These are phyloP conservation scores for Boloria selene DNA, from an alignment of 2,888 invertebrate species.

Conservation along the genomic window DNA sequence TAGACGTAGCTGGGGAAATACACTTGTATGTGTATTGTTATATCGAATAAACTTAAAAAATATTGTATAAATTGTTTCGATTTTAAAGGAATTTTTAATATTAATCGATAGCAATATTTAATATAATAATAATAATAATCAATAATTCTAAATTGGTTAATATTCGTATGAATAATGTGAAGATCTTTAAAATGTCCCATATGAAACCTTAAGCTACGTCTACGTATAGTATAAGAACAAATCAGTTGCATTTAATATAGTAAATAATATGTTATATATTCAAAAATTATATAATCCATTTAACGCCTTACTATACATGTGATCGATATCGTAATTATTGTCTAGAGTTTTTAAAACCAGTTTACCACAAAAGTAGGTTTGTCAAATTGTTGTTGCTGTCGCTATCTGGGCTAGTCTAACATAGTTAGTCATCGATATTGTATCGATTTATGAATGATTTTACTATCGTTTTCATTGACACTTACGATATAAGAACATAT, in stretches of 20 bases:
- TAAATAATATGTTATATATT: conserved; percentile 9
- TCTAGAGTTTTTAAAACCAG: conserved; percentile 4
- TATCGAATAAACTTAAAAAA: no score
- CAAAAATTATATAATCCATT: conserved; percentile 2
- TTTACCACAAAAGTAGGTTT: conserved; percentile 18
- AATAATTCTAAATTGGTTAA: conserved; percentile 3
- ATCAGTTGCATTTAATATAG: conserved; percentile 21
- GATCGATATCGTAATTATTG: conserved; percentile 13
- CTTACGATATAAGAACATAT: no score
- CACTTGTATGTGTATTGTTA: no score
- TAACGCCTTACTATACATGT: conserved; percentile 21
- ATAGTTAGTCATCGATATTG: no score
- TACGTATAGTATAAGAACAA: conserved; percentile 20
- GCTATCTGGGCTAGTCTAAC: no score
- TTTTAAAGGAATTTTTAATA: conserved; percentile 4
- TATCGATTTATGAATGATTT: no score
- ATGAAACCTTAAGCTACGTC: conserved; percentile 8
- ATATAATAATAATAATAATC: conserved; percentile 13
- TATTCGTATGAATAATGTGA: conserved; percentile 4
- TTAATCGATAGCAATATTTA: conserved; percentile 11
- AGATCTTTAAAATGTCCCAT: not conserved
- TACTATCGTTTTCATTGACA: no score
- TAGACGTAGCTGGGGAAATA: conserved; percentile 16
- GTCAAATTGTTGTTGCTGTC: no score
- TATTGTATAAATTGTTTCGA: conserved; percentile 1